Evolutionary conservation across 2,888 invertebrate genomes (phyloP), one percentile per base, ranked within the genome.

Genomic region (Bombylius discolor): DNA sequence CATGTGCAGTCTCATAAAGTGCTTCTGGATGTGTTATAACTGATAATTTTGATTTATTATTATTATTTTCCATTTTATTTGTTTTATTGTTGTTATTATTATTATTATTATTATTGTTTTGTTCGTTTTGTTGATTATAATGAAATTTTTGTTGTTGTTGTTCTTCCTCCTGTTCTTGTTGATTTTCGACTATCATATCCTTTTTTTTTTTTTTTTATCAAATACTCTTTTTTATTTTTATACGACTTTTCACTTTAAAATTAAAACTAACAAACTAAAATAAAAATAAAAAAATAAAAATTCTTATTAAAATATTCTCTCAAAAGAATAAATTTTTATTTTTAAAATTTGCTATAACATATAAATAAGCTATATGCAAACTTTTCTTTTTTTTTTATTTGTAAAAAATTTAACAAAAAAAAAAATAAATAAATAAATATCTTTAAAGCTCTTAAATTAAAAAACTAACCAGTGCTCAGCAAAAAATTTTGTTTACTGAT

Each of bases 1-100:
- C 60, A 47, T 64, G 62, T 45, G 68, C 59, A 53, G 63, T 64
- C 32, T 66, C 62, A 47, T 60, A 60, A 5, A 56, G 50, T 32
- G 39, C 45, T 48, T 56, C 56, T 47, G 47, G 55, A 11, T 55
- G 55, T 42, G 39, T 42, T 42, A 42, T 11, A 11, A 42, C 11
- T 42, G 39, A 42, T 42, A 42, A 33, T 33, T 49, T 23, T 12
- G n/a, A 13, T 49, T 14, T 32, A 49, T 6, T 33, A n/a, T 49
- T 47, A 47, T 47, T 14, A 12, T 14, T 47, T 32, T 47, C 11
- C 39, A 42, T 42, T 11, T 11, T 11, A 1, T 42, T 42, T 8
- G 11, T 42, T 5, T 39, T 5, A 39, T 39, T 7, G 4, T 39
- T 9, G 11, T 39, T 39, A 5, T 42, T 7, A 42, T 42, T 11